Conservation (phyloP, 1,140 invertebrate species). For the Drosophila chauvacae region DNA sequence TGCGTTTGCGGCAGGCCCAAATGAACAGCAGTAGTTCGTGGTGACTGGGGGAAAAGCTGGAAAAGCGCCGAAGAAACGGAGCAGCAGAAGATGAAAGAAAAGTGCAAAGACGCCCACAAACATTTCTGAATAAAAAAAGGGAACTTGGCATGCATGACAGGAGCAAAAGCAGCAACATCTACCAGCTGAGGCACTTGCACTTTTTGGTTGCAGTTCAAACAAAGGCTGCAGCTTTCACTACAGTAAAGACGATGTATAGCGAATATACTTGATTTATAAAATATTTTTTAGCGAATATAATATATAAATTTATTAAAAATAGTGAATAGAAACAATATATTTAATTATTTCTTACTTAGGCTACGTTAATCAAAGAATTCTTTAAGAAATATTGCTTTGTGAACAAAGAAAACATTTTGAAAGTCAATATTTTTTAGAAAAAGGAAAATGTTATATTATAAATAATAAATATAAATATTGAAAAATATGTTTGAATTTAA, state of each 20-base stretch:
- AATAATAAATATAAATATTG: not conserved
- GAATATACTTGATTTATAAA: not conserved
- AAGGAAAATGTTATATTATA: not conserved
- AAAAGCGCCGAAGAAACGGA: constrained; percentile 25
- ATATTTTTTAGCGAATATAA: not conserved
- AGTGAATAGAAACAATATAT: not conserved
- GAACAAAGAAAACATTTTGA: not conserved
- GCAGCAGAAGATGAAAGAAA: constrained; percentile 56
- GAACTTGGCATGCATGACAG: constrained; percentile 68
- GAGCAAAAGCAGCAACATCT: constrained; percentile 30
- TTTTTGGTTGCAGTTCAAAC: constrained; percentile 71
- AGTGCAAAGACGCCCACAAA: constrained; percentile 66
- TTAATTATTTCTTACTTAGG: no score
- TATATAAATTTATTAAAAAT: not conserved
- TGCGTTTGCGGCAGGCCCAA: constrained; percentile 71
- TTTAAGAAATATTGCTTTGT: not conserved
- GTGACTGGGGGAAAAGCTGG: constrained; percentile 1
- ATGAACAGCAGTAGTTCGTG: constrained; percentile 53
- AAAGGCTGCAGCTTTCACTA: constrained; percentile 50
- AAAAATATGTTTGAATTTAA: not conserved
- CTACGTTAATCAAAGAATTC: not conserved
- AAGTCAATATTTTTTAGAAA: not conserved
- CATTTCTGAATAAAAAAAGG: constrained; percentile 62
- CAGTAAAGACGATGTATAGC: not conserved
- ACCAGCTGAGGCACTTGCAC: constrained; percentile 70